phyloP scores from a whole-genome alignment of 2,888 invertebrate species.

The Phrixothrix hirtus region DNA sequence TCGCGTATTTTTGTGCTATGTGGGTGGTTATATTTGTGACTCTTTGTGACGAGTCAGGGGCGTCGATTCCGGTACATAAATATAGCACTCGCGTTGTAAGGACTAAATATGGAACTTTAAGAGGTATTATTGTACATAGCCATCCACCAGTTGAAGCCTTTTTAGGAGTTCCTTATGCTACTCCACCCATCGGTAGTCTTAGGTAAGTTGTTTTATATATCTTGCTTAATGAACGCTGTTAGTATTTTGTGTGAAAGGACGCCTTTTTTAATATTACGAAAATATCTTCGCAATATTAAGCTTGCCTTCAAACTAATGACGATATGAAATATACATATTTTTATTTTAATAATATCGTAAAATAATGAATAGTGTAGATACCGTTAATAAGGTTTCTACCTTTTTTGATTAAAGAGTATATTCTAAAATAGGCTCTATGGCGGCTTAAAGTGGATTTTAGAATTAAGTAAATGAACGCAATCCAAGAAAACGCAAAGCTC shows the following conservation, averaged over 20 bases:
- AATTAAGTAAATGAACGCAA: conserved; percentile 17
- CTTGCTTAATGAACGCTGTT: too few relatives aligned
- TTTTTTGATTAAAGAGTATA: neutral
- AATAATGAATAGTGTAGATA: too few relatives aligned
- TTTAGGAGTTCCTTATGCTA: conserved; percentile 92
- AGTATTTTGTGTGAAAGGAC: too few relatives aligned
- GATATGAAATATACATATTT: too few relatives aligned
- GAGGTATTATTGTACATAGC: conserved; percentile 81
- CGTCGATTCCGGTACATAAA: conserved; percentile 67
- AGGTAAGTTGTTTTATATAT: too few relatives aligned
- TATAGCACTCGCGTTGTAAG: conserved; percentile 81
- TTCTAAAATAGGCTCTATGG: neutral
- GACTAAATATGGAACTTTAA: conserved; percentile 87
- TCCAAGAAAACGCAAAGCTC: conserved; percentile 17
- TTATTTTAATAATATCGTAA: too few relatives aligned
- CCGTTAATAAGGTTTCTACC: neutral
- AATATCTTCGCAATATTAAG: too few relatives aligned
- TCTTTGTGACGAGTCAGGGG: conserved; percentile 60
- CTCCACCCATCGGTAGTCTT: conserved; percentile 85
- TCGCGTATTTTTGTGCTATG: conserved; percentile 48
- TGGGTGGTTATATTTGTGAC: conserved; percentile 63
- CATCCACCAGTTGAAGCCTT: conserved; percentile 87
- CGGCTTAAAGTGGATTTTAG: conserved; percentile 5
- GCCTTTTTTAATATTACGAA: too few relatives aligned
- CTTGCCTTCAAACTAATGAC: too few relatives aligned